Conservation (phyloP, 1,140 invertebrate genomes). For the Brachionus plicatilis region DNA sequence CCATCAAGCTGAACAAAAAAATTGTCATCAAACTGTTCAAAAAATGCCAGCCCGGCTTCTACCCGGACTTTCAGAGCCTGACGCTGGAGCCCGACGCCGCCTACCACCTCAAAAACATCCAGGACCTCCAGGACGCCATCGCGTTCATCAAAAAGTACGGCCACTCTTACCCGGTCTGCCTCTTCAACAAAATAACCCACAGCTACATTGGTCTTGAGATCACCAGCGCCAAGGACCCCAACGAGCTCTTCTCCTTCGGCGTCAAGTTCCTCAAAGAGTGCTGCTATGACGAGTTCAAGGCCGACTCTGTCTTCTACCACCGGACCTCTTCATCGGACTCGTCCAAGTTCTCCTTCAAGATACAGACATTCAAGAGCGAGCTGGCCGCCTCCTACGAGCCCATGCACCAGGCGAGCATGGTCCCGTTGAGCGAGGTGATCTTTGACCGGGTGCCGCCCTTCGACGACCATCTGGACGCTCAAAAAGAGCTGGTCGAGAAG, state of each 20-base stretch:
- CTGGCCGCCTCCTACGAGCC: background rate
- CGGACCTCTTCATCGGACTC: background rate
- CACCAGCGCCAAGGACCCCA: background rate
- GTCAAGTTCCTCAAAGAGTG: background rate
- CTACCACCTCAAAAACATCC: background rate
- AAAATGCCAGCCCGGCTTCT: background rate
- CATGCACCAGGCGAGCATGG: background rate
- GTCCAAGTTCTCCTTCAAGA: background rate
- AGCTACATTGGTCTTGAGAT: background rate
- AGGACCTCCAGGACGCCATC: background rate
- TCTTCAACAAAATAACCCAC: background rate
- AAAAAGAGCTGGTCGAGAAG: background rate
- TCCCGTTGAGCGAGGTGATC: background rate
- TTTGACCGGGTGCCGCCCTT: no score
- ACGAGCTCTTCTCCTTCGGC: background rate
- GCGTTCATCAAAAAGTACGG: background rate
- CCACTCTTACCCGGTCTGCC: background rate
- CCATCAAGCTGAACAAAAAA: background rate
- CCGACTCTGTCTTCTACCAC: background rate
- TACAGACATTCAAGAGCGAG: background rate
- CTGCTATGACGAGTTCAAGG: background rate
- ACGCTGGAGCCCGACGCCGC: background rate
- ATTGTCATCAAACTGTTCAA: background rate
- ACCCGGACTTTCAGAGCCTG: background rate
- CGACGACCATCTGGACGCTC: background rate